Conservation (phyloP, 2,888 invertebrate species). For the Frankliniella intonsa region DNA sequence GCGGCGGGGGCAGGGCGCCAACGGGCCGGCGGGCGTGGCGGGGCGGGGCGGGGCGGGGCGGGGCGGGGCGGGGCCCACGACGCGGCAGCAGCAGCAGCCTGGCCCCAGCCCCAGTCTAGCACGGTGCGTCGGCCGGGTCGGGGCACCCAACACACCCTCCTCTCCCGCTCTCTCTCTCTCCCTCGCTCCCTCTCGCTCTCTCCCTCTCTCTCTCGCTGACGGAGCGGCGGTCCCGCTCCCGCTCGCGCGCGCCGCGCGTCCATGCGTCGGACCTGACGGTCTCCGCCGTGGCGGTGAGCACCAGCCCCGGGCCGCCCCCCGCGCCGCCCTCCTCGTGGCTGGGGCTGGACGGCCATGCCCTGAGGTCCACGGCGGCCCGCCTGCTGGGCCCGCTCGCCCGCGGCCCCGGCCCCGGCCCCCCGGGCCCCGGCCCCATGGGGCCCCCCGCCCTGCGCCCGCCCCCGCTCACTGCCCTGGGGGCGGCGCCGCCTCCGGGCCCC, state of each 20-base stretch:
- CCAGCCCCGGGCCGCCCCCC: conserved; percentile 34
- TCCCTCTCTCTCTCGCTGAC: not conserved
- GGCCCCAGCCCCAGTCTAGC: not conserved
- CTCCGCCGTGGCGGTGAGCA: conserved; percentile 31
- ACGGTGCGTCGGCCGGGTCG: no score
- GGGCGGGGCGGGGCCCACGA: not conserved
- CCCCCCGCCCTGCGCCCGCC: conserved; percentile 45
- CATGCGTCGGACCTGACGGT: conserved; percentile 29
- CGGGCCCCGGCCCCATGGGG: conserved; percentile 44
- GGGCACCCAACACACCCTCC: no score
- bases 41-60: no score
- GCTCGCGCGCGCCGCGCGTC: conserved; percentile 29
- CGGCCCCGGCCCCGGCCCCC: conserved; percentile 9
- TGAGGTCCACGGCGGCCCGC: conserved; percentile 27
- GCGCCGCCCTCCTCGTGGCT: conserved; percentile 29
- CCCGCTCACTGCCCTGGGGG: conserved; percentile 36
- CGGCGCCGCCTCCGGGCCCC: conserved; percentile 40
- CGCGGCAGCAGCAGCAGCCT: not conserved
- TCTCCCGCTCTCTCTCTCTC: not conserved
- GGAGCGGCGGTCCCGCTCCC: not conserved
- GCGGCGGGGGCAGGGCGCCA: not conserved
- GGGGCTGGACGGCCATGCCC: conserved; percentile 30
- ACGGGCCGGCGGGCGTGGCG: not conserved
- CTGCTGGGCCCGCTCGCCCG: conserved; percentile 23
- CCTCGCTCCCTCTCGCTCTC: not conserved